These are phyloP conservation scores for Melanocharis versteri DNA, from an alignment of 2,113 vertebrate species.

Conservation along the genomic window DNA sequence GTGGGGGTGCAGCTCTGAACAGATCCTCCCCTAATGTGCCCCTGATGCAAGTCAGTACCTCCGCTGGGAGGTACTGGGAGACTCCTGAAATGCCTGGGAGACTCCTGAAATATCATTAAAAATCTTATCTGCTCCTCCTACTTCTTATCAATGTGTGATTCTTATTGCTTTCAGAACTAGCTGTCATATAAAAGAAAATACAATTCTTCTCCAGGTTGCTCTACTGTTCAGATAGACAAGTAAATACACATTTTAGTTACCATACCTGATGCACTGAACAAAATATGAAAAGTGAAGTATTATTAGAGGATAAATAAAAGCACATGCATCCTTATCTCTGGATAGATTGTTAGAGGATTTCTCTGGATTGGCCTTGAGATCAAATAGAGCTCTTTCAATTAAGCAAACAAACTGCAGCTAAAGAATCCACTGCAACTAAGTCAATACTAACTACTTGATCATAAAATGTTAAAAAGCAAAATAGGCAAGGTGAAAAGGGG, in stretches of 20 bases:
- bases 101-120: neutral
- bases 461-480: neutral
- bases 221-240: neutral
- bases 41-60: neutral
- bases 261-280: neutral
- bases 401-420: neutral
- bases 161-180: neutral
- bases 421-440: neutral
- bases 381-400: neutral
- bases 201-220: neutral
- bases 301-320: slow-evolving; percentile 30
- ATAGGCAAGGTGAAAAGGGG: neutral
- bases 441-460: neutral
- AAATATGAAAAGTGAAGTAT: slow-evolving; percentile 42
- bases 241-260: slow-evolving; percentile 20
- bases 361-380: neutral
- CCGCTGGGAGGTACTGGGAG: neutral
- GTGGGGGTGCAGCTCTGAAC: neutral
- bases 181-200: neutral
- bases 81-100: neutral
- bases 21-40: neutral
- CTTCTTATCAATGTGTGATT: neutral
- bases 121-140: neutral
- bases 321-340: neutral
- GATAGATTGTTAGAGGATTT: neutral